A percentile compares a stretch with the other conserved stretches of the same genome.
These are phyloP conservation scores for Cephalopachus bancanus DNA, from an alignment of 2,797 vertebrate species.

Conservation along the genomic window DNA sequence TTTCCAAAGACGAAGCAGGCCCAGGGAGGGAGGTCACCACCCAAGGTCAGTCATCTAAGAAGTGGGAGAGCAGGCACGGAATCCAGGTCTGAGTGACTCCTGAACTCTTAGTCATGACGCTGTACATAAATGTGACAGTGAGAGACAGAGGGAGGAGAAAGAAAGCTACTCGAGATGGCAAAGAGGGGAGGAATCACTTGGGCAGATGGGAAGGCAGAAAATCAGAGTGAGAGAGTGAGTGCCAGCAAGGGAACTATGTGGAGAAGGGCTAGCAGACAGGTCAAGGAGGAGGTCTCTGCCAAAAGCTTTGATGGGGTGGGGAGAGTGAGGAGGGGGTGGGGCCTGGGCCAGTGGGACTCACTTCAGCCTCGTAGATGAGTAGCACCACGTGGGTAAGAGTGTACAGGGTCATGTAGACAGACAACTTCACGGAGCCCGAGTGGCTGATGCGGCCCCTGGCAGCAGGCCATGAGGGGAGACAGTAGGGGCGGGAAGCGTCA, in stretches of 20 bases:
- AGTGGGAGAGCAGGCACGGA: background rate
- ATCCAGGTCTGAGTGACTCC: background rate
- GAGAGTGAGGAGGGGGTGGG: background rate
- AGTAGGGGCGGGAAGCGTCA: slow-evolving; percentile 72
- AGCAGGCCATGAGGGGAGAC: slow-evolving; percentile 64
- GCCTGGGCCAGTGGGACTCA: slow-evolving; percentile 82
- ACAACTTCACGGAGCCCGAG: slow-evolving; percentile 94
- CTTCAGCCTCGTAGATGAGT: slow-evolving; percentile 97
- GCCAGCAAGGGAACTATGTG: background rate
- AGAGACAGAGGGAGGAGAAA: slow-evolving; percentile 43
- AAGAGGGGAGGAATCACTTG: background rate
- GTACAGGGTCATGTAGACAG: slow-evolving; percentile 96
- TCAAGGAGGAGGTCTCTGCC: background rate
- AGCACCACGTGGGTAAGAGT: slow-evolving; percentile 96
- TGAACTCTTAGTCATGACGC: background rate
- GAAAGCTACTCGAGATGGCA: background rate
- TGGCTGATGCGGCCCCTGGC: slow-evolving; percentile 95
- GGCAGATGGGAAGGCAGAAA: slow-evolving; percentile 20
- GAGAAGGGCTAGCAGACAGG: background rate
- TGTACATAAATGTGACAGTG: slow-evolving; percentile 37
- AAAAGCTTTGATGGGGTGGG: background rate
- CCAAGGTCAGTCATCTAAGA: background rate
- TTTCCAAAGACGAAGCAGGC: background rate
- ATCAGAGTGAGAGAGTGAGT: background rate
- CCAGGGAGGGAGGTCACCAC: background rate